These are phyloP conservation scores for Pithys albifrons DNA, from an alignment of 2,113 vertebrate species.

Conservation along the genomic window DNA sequence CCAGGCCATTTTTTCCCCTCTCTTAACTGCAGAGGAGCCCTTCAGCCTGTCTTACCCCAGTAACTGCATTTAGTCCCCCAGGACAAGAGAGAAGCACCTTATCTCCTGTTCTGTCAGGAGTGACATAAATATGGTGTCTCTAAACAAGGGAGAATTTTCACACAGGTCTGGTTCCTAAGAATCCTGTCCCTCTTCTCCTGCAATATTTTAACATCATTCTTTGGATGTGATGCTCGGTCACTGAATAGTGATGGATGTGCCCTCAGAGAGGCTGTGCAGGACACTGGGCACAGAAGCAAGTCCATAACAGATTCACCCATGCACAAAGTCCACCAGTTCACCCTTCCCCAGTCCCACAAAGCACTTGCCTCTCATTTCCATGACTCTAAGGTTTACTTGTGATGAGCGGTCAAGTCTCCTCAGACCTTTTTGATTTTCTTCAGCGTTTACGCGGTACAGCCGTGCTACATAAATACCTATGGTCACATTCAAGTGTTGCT, in stretches of 20 bases:
- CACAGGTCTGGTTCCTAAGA: not conserved
- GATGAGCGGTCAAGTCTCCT: accelerated
- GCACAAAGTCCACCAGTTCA: not conserved
- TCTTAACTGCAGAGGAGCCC: not conserved
- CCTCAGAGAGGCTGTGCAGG: not conserved
- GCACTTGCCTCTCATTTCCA: not conserved
- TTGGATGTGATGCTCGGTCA: not conserved
- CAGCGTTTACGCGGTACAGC: accelerated
- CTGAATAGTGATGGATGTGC: not conserved
- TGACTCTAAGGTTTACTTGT: accelerated
- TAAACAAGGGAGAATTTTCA: not conserved
- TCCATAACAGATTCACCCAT: not conserved
- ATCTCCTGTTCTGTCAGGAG: not conserved
- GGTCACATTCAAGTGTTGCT: not conserved
- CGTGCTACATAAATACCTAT: accelerated
- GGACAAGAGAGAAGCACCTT: not conserved
- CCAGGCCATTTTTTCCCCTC: not conserved
- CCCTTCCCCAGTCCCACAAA: not conserved
- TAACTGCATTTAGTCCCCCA: not conserved
- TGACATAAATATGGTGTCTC: not conserved
- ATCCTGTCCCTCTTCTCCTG: not conserved
- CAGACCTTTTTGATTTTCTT: accelerated
- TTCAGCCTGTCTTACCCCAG: not conserved
- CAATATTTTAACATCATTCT: not conserved
- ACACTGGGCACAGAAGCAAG: not conserved